Conservation (phyloP, 92 coral and sea anemone genomes). For the Anthopleura xanthogrammica region DNA sequence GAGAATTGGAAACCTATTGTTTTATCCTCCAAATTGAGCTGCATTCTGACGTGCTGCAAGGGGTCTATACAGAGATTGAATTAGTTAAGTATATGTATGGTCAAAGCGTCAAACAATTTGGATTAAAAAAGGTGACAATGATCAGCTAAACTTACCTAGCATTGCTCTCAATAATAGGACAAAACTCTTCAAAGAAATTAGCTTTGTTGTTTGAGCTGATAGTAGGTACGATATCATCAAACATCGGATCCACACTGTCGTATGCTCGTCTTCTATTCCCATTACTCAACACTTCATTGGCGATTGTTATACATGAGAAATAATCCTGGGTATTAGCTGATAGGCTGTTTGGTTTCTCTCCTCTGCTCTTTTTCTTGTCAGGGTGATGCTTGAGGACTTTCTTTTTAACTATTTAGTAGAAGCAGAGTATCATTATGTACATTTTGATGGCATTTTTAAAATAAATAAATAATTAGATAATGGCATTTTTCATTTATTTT, state of each 20-base stretch:
- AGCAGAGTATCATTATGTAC: not conserved
- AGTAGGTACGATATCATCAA: slow-evolving; percentile 83
- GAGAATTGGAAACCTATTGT: too few species aligned
- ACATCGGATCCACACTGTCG: slow-evolving; percentile 84
- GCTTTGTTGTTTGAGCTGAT: slow-evolving; percentile 69
- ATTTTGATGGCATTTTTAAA: too few species aligned
- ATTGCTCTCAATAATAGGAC: slow-evolving; percentile 83
- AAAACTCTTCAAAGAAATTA: slow-evolving; percentile 79
- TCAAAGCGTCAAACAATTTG: too few species aligned
- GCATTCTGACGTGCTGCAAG: too few species aligned
- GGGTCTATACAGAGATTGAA: too few species aligned
- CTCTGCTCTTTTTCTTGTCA: slow-evolving; percentile 69
- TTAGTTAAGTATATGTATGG: too few species aligned
- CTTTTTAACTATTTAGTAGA: slow-evolving; percentile 63
- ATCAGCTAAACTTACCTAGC: slow-evolving; percentile 56
- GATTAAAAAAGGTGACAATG: not conserved
- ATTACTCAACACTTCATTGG: slow-evolving; percentile 85
- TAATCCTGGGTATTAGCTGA: slow-evolving; percentile 54
- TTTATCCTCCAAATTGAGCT: too few species aligned
- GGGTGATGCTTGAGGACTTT: slow-evolving; percentile 94
- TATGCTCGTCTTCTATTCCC: slow-evolving; percentile 76
- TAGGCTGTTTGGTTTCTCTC: slow-evolving; percentile 23
- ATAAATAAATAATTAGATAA: too few species aligned
- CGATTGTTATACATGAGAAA: slow-evolving; percentile 91
- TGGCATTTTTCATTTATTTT: too few species aligned